Evolutionary conservation across 35 echinoderm and acorn worm genomes (phyloP).

Genomic region (Lytechinus variegatus): DNA sequence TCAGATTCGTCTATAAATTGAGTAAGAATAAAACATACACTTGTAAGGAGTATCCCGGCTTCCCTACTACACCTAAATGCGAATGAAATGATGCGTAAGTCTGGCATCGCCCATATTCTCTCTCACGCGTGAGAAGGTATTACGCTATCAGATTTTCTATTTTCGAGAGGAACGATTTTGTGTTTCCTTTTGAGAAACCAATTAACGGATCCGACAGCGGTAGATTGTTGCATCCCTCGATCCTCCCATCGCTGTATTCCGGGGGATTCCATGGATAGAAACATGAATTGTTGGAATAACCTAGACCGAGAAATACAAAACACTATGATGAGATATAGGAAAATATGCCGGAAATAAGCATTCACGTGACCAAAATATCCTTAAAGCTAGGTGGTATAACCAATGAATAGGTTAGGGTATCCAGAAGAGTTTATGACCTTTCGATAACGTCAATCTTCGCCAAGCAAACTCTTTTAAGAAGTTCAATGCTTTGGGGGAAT

Average conservation of each 20-base stretch:
- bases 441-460: not conserved
- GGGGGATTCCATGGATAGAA: not conserved
- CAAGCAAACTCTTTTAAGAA: not conserved
- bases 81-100: not conserved
- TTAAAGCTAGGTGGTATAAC: not conserved
- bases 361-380: not conserved
- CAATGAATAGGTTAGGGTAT: not conserved
- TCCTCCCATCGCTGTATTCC: not conserved
- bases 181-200: not conserved
- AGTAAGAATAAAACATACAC: not conserved
- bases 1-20: not conserved
- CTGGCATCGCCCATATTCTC: not conserved
- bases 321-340: not conserved
- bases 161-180: not conserved
- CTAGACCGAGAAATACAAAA: no score
- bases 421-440: not conserved
- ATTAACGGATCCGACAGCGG: not conserved
- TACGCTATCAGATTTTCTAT: not conserved
- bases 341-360: not conserved
- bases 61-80: not conserved
- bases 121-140: not conserved
- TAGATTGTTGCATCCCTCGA: not conserved
- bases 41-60: not conserved
- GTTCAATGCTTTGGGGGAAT: not conserved
- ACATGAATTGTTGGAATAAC: not conserved